Percentiles rank a stretch among this genome's conserved stretches.
phyloP scores from a whole-genome alignment of 30 jellyfish, hydroid and myxozoan species.

The Hydra vulgaris region DNA sequence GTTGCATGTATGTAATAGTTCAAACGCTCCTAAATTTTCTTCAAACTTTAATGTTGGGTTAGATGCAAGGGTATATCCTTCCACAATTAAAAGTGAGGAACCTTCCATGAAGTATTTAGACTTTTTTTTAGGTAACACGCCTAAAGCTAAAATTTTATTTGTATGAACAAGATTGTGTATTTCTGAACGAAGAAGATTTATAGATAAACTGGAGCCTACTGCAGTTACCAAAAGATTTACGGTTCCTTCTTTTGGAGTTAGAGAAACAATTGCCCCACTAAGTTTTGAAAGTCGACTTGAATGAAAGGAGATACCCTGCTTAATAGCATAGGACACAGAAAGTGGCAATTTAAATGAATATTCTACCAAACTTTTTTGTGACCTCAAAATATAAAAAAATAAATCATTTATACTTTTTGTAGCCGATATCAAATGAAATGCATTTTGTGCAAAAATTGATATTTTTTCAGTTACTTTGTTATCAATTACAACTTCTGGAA shows the following conservation, averaged over 20 bases:
- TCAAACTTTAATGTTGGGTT: slow-evolving; percentile 30
- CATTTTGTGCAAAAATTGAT: slow-evolving; percentile 21
- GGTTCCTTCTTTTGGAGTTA: slow-evolving; percentile 11
- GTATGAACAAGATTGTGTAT: slow-evolving; percentile 36
- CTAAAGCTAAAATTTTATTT: slow-evolving; percentile 55
- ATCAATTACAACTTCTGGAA: slow-evolving; percentile 31
- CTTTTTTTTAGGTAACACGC: slow-evolving; percentile 51
- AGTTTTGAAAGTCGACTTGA: slow-evolving; percentile 38
- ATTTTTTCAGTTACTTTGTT: neutral
- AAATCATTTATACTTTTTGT: slow-evolving; percentile 35
- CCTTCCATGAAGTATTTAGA: slow-evolving; percentile 83
- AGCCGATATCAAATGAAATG: slow-evolving; percentile 42
- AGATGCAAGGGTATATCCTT: neutral
- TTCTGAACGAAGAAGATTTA: slow-evolving; percentile 44
- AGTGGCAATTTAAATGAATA: slow-evolving; percentile 32
- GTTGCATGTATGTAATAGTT: slow-evolving; percentile 29
- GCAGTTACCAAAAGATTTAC: neutral
- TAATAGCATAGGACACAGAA: slow-evolving; percentile 36
- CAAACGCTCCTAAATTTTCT: slow-evolving; percentile 57
- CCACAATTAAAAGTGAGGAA: slow-evolving; percentile 34
- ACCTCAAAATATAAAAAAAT: slow-evolving; percentile 16
- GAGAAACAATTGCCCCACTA: slow-evolving; percentile 47
- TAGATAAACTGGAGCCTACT: slow-evolving; percentile 41
- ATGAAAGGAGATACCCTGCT: slow-evolving; percentile 42
- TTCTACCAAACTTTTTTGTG: slow-evolving; percentile 1